Conservation (phyloP, 1,140 invertebrate genomes). For the Andricus grossulariae region DNA sequence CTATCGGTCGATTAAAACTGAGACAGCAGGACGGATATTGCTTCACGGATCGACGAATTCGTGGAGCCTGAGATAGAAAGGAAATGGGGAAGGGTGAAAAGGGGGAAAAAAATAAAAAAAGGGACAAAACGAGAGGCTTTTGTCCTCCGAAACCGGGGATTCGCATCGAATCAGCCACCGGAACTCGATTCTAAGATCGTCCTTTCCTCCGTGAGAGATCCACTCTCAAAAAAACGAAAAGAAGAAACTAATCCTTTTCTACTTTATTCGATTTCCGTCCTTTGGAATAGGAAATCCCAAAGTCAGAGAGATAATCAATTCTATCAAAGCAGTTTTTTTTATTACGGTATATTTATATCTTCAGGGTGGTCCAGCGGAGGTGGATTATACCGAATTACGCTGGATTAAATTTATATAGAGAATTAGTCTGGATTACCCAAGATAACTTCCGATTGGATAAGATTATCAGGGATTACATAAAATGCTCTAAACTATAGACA, state of each 20-base stretch:
- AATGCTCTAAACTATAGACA: too few relatives aligned
- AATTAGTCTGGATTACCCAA: too few relatives aligned
- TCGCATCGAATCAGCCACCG: constrained; percentile 44
- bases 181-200: constrained; percentile 41
- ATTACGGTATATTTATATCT: too few relatives aligned
- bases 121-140: constrained; percentile 43
- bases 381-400: too few relatives aligned
- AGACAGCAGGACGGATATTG: constrained; percentile 55
- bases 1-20: constrained; percentile 56
- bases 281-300: constrained; percentile 4
- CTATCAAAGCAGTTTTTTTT: too few relatives aligned
- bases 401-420: too few relatives aligned
- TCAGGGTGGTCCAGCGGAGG: too few relatives aligned
- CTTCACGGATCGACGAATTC: constrained; percentile 54
- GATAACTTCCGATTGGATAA: too few relatives aligned
- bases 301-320: background rate
- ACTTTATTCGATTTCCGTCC: constrained; percentile 6
- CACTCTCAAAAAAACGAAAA: background rate
- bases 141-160: constrained; percentile 35
- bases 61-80: constrained; percentile 43
- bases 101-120: background rate
- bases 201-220: constrained; percentile 5
- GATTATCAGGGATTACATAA: too few relatives aligned
- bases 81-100: constrained; percentile 6
- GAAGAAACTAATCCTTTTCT: constrained; percentile 10